Base-by-base conservation (phyloP, 2,113 vertebrate species). In the Bucco capensis region DNA sequence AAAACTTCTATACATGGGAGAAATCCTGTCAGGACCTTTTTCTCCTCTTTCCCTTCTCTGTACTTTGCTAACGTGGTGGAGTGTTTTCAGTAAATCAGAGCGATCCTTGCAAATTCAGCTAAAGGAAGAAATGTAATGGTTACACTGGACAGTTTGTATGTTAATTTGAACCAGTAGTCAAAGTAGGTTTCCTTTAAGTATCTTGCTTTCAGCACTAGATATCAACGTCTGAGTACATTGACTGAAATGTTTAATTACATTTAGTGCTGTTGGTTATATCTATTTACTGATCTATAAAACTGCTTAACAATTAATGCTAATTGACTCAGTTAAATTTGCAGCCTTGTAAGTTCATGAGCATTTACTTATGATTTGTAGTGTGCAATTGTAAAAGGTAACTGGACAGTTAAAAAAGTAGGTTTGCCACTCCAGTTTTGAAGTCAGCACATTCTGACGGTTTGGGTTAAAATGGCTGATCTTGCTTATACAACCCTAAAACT, bases 61-160 rank as follows among this genome's bases (percentile, higher is more conserved):
- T 57, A 19, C 19, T 77, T 90, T 42, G 11, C 3, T 62, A 70
- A 50, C 7, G 3, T 35, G 12, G 3, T 57, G 7, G 24, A 77
- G 10, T 35, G 8, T 50, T 85, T 79, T 66, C 31, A 80, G 49
- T 51, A 81, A 30, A 56, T 42, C n/a, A 44, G 35, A 74, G 8
- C 9, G 38, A 82, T 61, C 31, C n/a, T 47, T 71, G 19, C 14
- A 70, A 89, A 58, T 30, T 65, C 27, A 81, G 14, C 23, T 42
- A 51, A 62, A 54, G 13, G 19, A 85, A 79, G 17, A 91, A 76
- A 85, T 33, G 3, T 8, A 62, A 8, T 28, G 5, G 24, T 62
- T 89, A 24, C 14, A 14, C 18, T 47, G 56, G 31, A 21, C 0
- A 0, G 0, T 14, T 70, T 37, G 30, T 17, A 47, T 64, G 9